Evolutionary conservation across 2,888 invertebrate genomes (phyloP), one percentile per base, ranked within the genome.

Genomic region (Philereme vetulata): DNA sequence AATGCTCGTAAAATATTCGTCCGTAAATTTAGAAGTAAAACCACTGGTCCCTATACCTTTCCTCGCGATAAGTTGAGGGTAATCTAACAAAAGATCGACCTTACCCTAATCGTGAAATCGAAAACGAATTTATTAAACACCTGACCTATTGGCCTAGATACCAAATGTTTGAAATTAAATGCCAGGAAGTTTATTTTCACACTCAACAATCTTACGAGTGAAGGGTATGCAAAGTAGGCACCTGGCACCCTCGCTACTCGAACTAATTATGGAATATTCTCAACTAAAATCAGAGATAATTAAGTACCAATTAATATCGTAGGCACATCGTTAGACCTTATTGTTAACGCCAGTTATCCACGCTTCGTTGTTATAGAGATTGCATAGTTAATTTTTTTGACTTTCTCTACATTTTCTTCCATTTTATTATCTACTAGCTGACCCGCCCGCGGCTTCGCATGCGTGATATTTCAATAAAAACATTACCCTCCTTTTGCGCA

Each of bases 171-270:
- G 50, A 50, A 47, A 56, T 56, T 32, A 62, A 65, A 60, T 62
- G 53, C 58, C 57, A 43, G 57, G 56, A 65, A 59, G 49, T 65
- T 57, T 56, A 49, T 56, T 57, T 52, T 38, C 53, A 54, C 46
- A 47, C 55, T 55, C 43, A 47, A 50, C 46, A 42, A 54, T 56
- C 51, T 62, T 45, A 55, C 7, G 50, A 54, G 49, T 35, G 51
- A 67, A 67, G 65, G 62, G 65, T 74, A 76, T 75, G 74, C 70
- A 74, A 76, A 76, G 71, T 60, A 66, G 55, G 40, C 64, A 60
- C 50, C 60, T 62, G 61, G 33, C 52, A 33, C 43, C 7, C 34
- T 34, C n/a, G 10, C 40, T 38, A 33, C 21, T 51, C 45, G 32
- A 51, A 51, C 45, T 51, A 35, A 51, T 42, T 42, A 48, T 52